A percentile compares a stretch with the other conserved stretches of the same genome.
phyloP scores from a whole-genome alignment of 35 echinoderm and acorn worm species.

The Lytechinus variegatus region DNA sequence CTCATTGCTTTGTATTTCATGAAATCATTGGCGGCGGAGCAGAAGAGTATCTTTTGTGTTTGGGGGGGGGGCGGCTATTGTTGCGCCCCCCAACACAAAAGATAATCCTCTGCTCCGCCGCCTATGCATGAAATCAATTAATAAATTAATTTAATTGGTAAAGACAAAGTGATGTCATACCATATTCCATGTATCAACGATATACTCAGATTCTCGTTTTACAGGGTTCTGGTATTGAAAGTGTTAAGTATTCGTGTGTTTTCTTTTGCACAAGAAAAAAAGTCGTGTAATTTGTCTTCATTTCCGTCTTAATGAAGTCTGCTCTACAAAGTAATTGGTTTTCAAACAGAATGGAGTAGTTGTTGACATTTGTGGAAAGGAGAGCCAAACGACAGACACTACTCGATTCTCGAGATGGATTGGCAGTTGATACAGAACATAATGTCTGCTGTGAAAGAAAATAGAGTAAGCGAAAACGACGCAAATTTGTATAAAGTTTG shows the following conservation, averaged over 20 bases:
- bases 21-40: too few relatives aligned
- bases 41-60: too few relatives aligned
- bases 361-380: neutral
- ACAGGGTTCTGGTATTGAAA: neutral
- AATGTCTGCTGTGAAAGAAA: neutral
- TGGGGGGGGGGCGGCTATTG: too few relatives aligned
- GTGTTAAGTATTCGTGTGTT: neutral
- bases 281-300: neutral
- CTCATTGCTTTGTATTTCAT: too few relatives aligned
- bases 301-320: neutral
- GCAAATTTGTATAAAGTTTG: neutral
- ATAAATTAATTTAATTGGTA: too few relatives aligned
- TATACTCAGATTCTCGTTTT: neutral
- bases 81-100: too few relatives aligned
- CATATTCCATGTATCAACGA: neutral
- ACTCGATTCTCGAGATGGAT: neutral
- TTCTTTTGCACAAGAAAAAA: neutral
- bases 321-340: neutral
- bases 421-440: neutral
- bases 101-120: too few relatives aligned
- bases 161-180: too few relatives aligned
- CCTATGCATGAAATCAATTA: too few relatives aligned
- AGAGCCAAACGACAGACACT: neutral
- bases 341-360: neutral
- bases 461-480: neutral